Base-by-base conservation (phyloP, 2,888 invertebrate genomes). In the Oxystoma pomonae region DNA sequence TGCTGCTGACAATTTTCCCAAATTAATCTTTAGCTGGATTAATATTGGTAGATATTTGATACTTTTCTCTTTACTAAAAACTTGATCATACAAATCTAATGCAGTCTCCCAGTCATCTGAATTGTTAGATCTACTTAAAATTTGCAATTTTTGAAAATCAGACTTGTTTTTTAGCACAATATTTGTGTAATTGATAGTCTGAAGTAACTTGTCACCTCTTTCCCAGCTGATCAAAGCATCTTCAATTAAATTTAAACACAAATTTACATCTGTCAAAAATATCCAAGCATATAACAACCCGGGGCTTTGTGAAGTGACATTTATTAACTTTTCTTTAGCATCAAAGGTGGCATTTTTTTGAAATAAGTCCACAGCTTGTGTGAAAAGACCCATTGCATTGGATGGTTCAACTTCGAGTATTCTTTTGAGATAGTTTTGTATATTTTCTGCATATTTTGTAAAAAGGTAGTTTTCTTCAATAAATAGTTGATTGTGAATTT, bases 371-470 rank as follows among this genome's bases (percentile, higher is more conserved):
- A 88, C 84, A 49, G 86, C 86, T 78, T 84, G 84, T 1, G 90
- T 83, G 55, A 90, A 80, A 22, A 84, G 76, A 1, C 85, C 89
- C 73, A 86, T 82, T 70, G 85, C 83, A 0, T 89, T 89, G 66
- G 84, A 82, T 67, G 83, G 76, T 71, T 89, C 85, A 3, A 87
- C 76, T 59, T 81, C 75, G 59, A 85, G 77, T 2, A 91, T 80
- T 65, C 77, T 76, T 56, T 84, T 80, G 59, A 83, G 81, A 75
- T 85, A 83, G 52, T 77, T 55, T 21, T 58, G 51, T 51, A 68
- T 65, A 55, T 68, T 61, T 16, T 67, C 62, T 57, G 59, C 64
- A 62, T 65, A 62, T 5, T 63, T 68, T 62, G 69, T 65, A 57
- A 62, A 35, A 57, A 72, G 53, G 51, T 64, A 18, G 58, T 68